These are phyloP conservation scores for Bradypodion ventrale DNA, from an alignment of 2,797 vertebrate species.

Conservation along the genomic window DNA sequence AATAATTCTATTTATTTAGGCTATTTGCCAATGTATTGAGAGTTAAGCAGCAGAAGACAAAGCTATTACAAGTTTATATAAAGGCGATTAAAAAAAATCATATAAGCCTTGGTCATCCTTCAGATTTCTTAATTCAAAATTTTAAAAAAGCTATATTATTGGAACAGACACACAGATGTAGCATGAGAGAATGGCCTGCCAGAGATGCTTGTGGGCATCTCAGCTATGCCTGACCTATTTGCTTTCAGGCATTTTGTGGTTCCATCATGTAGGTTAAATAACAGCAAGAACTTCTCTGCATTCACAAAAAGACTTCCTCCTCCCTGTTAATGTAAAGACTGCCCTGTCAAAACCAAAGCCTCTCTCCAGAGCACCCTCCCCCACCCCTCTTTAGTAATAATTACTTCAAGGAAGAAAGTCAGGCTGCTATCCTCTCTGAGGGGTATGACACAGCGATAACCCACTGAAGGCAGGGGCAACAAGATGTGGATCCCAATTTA, in stretches of 20 bases:
- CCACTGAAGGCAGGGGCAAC: conserved; percentile 6
- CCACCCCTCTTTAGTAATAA: not conserved
- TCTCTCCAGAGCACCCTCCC: conserved; percentile 2
- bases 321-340: not conserved
- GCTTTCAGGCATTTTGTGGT: conserved; percentile 39
- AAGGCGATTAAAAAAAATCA: conserved; percentile 6
- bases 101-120: conserved; percentile 32
- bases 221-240: conserved; percentile 41
- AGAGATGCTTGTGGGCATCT: conserved; percentile 24
- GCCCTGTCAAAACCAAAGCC: not conserved
- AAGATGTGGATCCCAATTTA: conserved; percentile 11
- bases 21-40: conserved; percentile 56
- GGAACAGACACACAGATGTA: conserved; percentile 41
- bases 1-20: conserved; percentile 35
- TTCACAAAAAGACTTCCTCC: not conserved
- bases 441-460: not conserved
- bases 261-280: conserved; percentile 52
- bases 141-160: conserved; percentile 44
- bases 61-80: conserved; percentile 40
- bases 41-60: conserved; percentile 39
- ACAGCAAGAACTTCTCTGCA: conserved; percentile 36
- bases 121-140: conserved; percentile 54
- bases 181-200: conserved; percentile 31
- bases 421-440: not conserved
- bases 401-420: conserved; percentile 14